Conservation (phyloP, 2,113 vertebrate species). For the Gymnarchus niloticus region DNA sequence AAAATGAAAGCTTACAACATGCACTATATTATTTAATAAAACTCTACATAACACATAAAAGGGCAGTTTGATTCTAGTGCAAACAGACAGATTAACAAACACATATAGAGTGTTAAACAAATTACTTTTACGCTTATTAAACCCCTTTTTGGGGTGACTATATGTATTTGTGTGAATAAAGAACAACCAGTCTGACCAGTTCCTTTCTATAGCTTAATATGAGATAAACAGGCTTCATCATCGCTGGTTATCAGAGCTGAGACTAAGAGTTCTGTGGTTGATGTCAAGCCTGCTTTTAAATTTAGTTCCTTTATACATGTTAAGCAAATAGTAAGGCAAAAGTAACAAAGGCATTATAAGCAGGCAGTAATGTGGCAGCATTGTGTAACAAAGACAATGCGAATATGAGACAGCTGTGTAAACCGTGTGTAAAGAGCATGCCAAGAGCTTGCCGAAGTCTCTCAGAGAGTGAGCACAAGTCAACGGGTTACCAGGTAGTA, state of each 20-base stretch:
- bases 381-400: not conserved
- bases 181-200: not conserved
- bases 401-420: not conserved
- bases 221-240: not conserved
- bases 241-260: not conserved
- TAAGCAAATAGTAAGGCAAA: not conserved
- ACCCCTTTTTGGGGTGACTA: not conserved
- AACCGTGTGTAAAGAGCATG: not conserved
- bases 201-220: not conserved
- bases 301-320: not conserved
- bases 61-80: too few relatives aligned
- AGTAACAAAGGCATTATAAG: not conserved
- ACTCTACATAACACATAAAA: not conserved
- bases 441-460: not conserved
- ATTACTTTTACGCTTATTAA: not conserved
- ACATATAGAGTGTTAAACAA: not conserved
- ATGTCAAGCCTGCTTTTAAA: not conserved
- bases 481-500: slow-evolving; percentile 18
- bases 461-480: not conserved
- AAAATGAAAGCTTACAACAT: not conserved
- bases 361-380: not conserved
- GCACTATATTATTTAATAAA: not conserved
- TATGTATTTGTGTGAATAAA: not conserved
- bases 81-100: not conserved
- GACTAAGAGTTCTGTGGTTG: not conserved